phyloP scores from a whole-genome alignment of 2,888 invertebrate species.

The Perdita meconis region DNA sequence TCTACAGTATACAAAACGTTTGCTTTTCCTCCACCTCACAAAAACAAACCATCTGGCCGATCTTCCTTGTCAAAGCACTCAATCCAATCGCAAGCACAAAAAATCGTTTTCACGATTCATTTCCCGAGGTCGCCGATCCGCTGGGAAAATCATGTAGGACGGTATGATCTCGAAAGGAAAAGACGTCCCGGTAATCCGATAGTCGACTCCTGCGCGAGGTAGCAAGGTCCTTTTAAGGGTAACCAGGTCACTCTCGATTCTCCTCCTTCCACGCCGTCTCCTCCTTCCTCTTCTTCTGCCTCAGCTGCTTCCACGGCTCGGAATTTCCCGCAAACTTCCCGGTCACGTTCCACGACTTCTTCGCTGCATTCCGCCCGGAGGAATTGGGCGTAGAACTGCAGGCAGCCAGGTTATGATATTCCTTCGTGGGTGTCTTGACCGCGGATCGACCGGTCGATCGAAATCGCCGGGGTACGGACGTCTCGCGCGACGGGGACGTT shows the following conservation, averaged over 20 bases:
- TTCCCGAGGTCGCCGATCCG: not conserved
- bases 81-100: not conserved
- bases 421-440: not conserved
- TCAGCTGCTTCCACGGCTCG: constrained; percentile 26
- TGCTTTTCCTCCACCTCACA: no score
- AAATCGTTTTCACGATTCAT: not conserved
- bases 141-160: not conserved
- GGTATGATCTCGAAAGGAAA: constrained; percentile 1
- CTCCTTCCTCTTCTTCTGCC: constrained; percentile 21
- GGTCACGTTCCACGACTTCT: constrained; percentile 40
- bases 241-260: constrained; percentile 66
- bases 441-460: not conserved
- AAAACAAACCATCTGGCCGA: no score
- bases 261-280: constrained; percentile 25
- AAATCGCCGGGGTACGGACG: not conserved
- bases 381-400: constrained; percentile 23
- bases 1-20: no score
- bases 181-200: constrained; percentile 57
- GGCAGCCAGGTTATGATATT: constrained; percentile 17
- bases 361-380: constrained; percentile 23
- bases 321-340: constrained; percentile 47
- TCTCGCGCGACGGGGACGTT: not conserved
- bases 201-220: constrained; percentile 48
- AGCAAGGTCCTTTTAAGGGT: constrained; percentile 65
- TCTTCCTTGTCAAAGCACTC: no score